Evolutionary conservation across 2,888 invertebrate species (phyloP).

Genomic region (Agonum fuliginosum): DNA sequence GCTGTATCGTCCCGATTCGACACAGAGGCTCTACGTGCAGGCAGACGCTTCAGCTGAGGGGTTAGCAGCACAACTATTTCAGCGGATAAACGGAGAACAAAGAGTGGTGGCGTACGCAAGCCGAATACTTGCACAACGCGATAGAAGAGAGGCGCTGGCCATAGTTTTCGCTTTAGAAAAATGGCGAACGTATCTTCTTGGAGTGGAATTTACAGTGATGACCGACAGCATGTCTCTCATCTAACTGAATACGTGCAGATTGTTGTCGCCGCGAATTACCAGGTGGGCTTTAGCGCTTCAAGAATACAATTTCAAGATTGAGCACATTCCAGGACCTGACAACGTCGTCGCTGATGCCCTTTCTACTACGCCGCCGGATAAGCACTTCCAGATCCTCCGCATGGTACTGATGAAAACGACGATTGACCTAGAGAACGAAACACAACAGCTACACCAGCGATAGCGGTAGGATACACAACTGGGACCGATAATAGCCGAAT

Average conservation of each 20-base stretch:
- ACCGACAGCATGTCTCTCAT: constrained; percentile 60
- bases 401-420: constrained; percentile 5
- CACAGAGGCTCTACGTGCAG: too few species aligned
- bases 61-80: too few species aligned
- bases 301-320: constrained; percentile 63
- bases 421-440: background rate
- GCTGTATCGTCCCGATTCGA: constrained; percentile 38
- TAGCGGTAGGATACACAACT: background rate
- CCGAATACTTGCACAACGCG: too few species aligned
- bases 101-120: too few species aligned
- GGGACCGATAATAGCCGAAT: background rate
- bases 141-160: constrained; percentile 52
- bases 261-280: constrained; percentile 59
- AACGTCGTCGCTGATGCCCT: constrained; percentile 65
- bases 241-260: constrained; percentile 60
- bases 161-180: constrained; percentile 60
- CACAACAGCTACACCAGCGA: background rate
- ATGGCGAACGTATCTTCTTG: constrained; percentile 60
- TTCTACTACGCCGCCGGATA: constrained; percentile 52
- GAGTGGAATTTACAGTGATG: constrained; percentile 55
- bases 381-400: background rate
- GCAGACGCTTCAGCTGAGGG: too few species aligned
- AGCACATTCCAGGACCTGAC: constrained; percentile 63
- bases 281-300: constrained; percentile 65
- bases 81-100: too few species aligned